phyloP scores from a whole-genome alignment of 1,140 invertebrate genomes.

The Heliothis virescens region DNA sequence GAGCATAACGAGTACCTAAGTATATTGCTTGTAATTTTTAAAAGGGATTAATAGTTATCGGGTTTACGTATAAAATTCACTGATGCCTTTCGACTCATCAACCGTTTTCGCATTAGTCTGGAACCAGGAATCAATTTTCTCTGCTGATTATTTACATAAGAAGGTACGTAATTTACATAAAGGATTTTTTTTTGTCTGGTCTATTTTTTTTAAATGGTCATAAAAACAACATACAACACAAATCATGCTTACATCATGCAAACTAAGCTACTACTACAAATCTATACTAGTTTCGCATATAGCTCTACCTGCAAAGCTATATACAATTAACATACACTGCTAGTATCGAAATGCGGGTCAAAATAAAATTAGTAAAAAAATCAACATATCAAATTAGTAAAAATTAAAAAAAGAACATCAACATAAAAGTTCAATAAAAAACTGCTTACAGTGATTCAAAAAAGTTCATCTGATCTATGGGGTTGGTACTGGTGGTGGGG shows the following conservation, averaged over 20 bases:
- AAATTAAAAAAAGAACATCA: constrained; percentile 57
- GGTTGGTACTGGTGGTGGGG: constrained; percentile 81
- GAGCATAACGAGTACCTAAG: too few species aligned
- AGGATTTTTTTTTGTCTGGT: too few species aligned
- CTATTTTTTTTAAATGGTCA: too few species aligned
- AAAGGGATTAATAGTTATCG: too few species aligned
- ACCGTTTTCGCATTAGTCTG: too few species aligned
- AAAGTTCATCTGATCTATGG: constrained; percentile 85
- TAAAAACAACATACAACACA: neutral
- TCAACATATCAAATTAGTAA: constrained; percentile 59
- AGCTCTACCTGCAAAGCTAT: neutral
- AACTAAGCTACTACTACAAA: neutral
- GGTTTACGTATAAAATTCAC: too few species aligned
- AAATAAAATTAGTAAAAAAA: constrained; percentile 61
- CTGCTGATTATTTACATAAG: too few species aligned
- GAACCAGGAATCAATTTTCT: too few species aligned
- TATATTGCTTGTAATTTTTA: too few species aligned
- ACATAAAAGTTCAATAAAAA: constrained; percentile 64
- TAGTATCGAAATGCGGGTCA: neutral
- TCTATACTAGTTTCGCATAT: neutral
- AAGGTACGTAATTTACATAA: too few species aligned
- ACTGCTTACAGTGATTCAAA: constrained; percentile 84
- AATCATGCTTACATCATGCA: constrained; percentile 34
- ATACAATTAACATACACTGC: constrained; percentile 11
- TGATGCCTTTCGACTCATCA: too few species aligned